Evolutionary conservation across 2,797 vertebrate genomes (phyloP), one percentile per base, ranked within the genome.

Genomic region (Chelon labrosus): DNA sequence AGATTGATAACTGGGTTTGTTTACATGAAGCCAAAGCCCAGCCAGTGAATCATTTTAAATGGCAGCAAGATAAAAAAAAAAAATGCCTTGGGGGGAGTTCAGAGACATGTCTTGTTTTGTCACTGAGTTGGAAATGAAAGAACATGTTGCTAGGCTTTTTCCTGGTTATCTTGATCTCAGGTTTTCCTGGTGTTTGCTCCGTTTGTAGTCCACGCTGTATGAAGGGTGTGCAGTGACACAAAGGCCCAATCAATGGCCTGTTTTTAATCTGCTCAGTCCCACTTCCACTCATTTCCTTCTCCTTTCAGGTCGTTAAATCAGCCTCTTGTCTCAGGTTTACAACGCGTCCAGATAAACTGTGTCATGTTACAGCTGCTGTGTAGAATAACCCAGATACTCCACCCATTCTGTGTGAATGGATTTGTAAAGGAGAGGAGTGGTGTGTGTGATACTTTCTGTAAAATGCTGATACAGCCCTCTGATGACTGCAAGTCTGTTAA

Each of bases 341-440:
- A 67, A 22, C 62, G 4, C 39, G 42, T 77, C 82, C 85, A 84
- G 77, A 87, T 79, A 85, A 82, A 84, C 71, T 76, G 90, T 80
- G 80, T 92, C 85, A 19, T 53, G 82, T 93, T 92, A 87, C 90
- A 83, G 70, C 73, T 56, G 68, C 78, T 84, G 72, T 60, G 71
- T 47, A 63, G 71, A 81, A 84, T 73, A 88, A 86, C 85, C 79
- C 54, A 82, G 78, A 78, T 82, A 65, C 92, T 77, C 89, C 85
- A 86, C 85, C 88, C 88, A 77, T 19, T 58, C 66, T 27, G 49
- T 63, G 75, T 86, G 85, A 87, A 85, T 70, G 75, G 69, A 31
- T 72, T 72, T 74, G 66, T 76, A 73, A 79, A 80, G 76, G 64
- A 70, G 42, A 55, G 52, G 38, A 0, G 17, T 64, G 73, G 71